Conservation (phyloP, 2,888 invertebrate species). For the Microctonus hyperodae region DNA sequence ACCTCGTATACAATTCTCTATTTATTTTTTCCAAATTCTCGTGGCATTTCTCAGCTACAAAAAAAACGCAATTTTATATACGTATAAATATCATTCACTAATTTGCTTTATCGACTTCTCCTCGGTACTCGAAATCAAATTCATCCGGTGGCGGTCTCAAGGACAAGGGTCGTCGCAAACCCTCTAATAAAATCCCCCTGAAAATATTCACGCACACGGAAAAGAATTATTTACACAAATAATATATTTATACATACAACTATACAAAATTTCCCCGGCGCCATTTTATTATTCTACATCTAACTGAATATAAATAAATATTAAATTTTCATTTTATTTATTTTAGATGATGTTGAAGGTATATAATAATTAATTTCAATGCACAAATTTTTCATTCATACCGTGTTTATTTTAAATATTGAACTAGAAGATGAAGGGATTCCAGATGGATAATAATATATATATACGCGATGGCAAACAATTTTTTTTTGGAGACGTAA, state of each 20-base stretch:
- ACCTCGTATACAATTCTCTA: not conserved
- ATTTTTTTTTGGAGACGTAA: not conserved
- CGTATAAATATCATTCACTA: constrained; percentile 26
- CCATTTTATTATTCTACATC: not conserved
- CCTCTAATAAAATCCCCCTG: not conserved
- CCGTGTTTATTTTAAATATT: not conserved
- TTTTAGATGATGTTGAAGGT: too few relatives aligned
- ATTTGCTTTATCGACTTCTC: constrained; percentile 34
- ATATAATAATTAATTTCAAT: too few relatives aligned
- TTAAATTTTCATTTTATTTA: too few relatives aligned
- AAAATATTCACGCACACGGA: not conserved
- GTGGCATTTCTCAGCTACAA: constrained; percentile 30
- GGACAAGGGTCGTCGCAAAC: constrained; percentile 14
- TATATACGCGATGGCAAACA: not conserved
- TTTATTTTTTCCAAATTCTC: constrained; percentile 34
- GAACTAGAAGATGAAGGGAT: not conserved
- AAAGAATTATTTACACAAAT: too few relatives aligned
- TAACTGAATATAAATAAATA: too few relatives aligned
- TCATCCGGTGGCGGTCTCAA: not conserved
- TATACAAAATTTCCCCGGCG: not conserved
- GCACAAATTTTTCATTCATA: too few relatives aligned
- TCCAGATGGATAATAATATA: not conserved
- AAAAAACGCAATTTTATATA: not conserved
- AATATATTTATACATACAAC: not conserved
- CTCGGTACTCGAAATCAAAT: not conserved